phyloP scores from a whole-genome alignment of 2,888 invertebrate species.

The Abscondita cerata region DNA sequence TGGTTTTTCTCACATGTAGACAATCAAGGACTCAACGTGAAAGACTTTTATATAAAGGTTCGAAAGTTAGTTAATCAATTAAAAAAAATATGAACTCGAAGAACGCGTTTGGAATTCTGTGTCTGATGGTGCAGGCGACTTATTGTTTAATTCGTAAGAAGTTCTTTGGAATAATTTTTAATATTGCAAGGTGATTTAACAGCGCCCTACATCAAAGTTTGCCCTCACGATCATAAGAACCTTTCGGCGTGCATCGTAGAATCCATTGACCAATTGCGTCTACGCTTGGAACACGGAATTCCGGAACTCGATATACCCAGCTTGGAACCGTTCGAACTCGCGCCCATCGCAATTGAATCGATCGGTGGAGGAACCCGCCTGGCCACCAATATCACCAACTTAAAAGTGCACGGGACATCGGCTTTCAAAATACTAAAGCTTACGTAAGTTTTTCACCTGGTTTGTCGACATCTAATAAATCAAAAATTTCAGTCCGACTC shows the following conservation, averaged over 20 bases:
- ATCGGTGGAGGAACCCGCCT: constrained; percentile 10
- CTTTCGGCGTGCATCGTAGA: constrained; percentile 18
- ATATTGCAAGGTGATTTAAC: constrained; percentile 6
- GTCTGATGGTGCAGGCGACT: no score
- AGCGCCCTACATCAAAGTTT: constrained; percentile 25
- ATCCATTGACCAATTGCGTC: constrained; percentile 11
- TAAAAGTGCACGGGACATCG: constrained; percentile 14
- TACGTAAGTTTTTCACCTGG: constrained; percentile 9
- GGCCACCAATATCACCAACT: constrained; percentile 18
- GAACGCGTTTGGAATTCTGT: no score
- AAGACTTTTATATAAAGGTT: no score
- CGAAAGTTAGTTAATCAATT: no score
- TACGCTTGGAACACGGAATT: constrained; percentile 15
- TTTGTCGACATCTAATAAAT: neutral
- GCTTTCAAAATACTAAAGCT: constrained; percentile 17
- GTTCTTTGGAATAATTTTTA: no score
- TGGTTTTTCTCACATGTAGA: no score
- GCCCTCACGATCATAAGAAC: constrained; percentile 11
- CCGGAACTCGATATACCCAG: constrained; percentile 19
- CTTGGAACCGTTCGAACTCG: constrained; percentile 20
- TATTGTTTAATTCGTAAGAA: no score
- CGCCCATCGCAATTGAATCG: constrained; percentile 7
- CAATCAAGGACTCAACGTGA: no score
- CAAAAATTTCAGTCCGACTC: constrained; percentile 12
- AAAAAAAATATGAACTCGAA: no score